Percentiles rank a stretch among this genome's conserved stretches.
These are phyloP conservation scores for Urocitellus parryii DNA, from an alignment of 2,113 vertebrate genomes.

Conservation along the genomic window DNA sequence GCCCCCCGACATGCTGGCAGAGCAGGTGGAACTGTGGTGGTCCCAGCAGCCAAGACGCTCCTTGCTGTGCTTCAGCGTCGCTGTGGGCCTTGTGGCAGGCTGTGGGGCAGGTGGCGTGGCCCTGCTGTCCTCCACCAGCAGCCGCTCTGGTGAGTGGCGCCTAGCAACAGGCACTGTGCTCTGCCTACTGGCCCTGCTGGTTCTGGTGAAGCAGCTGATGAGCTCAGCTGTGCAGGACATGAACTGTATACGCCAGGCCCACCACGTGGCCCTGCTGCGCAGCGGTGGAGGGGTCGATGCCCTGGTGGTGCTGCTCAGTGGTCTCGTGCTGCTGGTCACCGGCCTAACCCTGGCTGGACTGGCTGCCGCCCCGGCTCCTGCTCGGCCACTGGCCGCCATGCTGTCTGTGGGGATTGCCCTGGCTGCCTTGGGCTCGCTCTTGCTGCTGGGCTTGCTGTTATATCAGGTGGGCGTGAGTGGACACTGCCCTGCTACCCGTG, in stretches of 20 bases:
- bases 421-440: constrained; percentile 88
- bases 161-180: constrained; percentile 93
- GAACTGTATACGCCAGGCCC: constrained; percentile 95
- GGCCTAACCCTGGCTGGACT: constrained; percentile 93
- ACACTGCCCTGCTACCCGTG: constrained; percentile 67
- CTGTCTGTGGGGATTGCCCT: constrained; percentile 94
- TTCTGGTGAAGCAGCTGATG: constrained; percentile 97
- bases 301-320: constrained; percentile 92
- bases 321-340: constrained; percentile 91
- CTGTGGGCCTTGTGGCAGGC: constrained; percentile 93
- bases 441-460: constrained; percentile 91
- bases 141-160: constrained; percentile 96
- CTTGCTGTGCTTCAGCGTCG: constrained; percentile 93
- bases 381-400: constrained; percentile 92
- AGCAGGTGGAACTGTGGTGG: constrained; percentile 99
- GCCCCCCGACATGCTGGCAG: constrained; percentile 93
- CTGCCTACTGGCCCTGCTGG: constrained; percentile 94
- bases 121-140: constrained; percentile 96
- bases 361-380: constrained; percentile 90
- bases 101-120: constrained; percentile 94
- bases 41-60: constrained; percentile 95
- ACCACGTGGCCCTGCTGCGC: constrained; percentile 94
- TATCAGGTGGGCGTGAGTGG: constrained; percentile 87
- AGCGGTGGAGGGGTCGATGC: constrained; percentile 95
- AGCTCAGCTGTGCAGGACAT: constrained; percentile 99